These are phyloP conservation scores for Mylabris phalerata DNA, from an alignment of 1,140 invertebrate genomes.

Conservation along the genomic window DNA sequence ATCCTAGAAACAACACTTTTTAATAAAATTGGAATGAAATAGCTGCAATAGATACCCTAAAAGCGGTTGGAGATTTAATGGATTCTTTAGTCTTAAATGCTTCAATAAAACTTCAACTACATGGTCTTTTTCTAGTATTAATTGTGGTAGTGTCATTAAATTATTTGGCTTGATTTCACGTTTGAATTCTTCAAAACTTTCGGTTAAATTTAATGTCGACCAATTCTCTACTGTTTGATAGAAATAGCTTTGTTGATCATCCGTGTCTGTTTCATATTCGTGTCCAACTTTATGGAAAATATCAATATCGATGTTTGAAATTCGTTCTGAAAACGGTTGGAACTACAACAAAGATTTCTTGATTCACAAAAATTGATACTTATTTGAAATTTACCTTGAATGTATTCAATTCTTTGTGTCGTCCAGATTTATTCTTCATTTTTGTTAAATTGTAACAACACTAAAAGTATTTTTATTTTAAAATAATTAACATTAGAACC, in stretches of 20 bases:
- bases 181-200: slow-evolving; percentile 69
- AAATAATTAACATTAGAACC: too few relatives aligned
- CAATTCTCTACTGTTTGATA: slow-evolving; percentile 78
- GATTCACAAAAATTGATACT: slow-evolving; percentile 13
- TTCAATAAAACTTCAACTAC: slow-evolving; percentile 64
- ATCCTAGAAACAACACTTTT: slow-evolving; percentile 53
- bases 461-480: too few relatives aligned
- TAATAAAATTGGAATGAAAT: slow-evolving; percentile 6
- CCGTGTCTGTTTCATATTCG: slow-evolving; percentile 55
- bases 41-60: slow-evolving; percentile 63
- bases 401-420: slow-evolving; percentile 72
- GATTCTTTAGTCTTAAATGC: slow-evolving; percentile 62
- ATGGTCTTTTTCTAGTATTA: slow-evolving; percentile 70
- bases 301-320: slow-evolving; percentile 75
- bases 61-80: slow-evolving; percentile 67
- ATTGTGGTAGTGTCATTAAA: slow-evolving; percentile 69
- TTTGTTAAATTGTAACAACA: not conserved
- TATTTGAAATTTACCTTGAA: slow-evolving; percentile 58
- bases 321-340: slow-evolving; percentile 75
- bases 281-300: slow-evolving; percentile 70
- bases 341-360: slow-evolving; percentile 57
- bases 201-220: slow-evolving; percentile 75
- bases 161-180: slow-evolving; percentile 56
- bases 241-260: slow-evolving; percentile 72
- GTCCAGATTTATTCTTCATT: slow-evolving; percentile 70